These are phyloP conservation scores for Sebastes cheni DNA, from an alignment of 2,797 vertebrate genomes.

Conservation along the genomic window DNA sequence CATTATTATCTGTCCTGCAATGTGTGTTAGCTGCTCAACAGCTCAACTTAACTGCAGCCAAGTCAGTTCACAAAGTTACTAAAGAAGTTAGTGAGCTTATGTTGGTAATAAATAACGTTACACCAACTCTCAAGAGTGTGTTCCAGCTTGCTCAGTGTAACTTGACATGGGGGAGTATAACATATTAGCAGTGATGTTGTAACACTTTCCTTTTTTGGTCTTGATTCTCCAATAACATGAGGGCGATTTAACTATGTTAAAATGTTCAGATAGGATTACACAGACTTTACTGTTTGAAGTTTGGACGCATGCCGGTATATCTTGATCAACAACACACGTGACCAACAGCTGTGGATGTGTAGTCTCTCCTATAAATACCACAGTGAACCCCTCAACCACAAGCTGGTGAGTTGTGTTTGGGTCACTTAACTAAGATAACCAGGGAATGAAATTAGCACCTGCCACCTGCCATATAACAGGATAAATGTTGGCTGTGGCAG, in stretches of 20 bases:
- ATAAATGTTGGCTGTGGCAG: too few species aligned
- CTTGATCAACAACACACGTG: conserved; percentile 58
- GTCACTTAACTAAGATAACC: neutral
- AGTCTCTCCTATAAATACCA: conserved; percentile 74
- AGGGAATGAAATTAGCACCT: too few species aligned
- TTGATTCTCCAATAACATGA: neutral
- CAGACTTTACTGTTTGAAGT: neutral
- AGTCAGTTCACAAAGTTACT: neutral
- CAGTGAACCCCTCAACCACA: conserved; percentile 13
- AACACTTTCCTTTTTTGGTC: neutral
- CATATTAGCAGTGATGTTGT: neutral
- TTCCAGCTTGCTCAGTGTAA: conserved; percentile 41
- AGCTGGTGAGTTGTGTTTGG: conserved; percentile 1
- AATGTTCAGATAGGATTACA: neutral
- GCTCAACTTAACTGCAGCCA: neutral
- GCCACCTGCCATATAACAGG: too few species aligned
- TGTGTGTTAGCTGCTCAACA: neutral
- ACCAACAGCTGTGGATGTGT: conserved; percentile 68
- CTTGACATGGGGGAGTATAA: conserved; percentile 50
- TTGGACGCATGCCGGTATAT: conserved; percentile 25
- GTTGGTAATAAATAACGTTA: neutral
- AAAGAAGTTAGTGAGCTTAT: neutral
- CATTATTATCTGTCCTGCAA: too few species aligned
- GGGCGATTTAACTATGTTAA: neutral
- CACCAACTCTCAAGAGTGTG: neutral